Evolutionary conservation across 1,140 invertebrate genomes (phyloP).

Genomic region (Drosophila mojavensis): DNA sequence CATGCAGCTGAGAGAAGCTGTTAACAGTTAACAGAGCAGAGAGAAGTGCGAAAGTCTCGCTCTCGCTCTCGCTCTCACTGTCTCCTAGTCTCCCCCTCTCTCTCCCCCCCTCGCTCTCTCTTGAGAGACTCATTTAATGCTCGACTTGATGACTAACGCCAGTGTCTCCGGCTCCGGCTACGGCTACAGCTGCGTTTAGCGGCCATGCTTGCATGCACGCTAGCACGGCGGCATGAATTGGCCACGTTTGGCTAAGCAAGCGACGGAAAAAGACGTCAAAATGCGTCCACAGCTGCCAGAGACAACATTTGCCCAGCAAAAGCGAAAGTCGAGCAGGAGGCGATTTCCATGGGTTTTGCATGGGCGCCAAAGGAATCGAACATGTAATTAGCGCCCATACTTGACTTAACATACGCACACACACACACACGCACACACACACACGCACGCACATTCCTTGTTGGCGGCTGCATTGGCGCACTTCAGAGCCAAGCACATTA

Average conservation of each 20-base stretch:
- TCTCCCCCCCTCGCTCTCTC: too few species aligned
- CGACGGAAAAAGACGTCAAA: not conserved
- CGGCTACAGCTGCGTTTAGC: constrained; percentile 6
- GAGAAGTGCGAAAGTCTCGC: not conserved
- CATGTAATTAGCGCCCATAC: constrained; percentile 34
- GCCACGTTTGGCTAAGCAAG: not conserved
- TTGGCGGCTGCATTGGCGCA: constrained; percentile 61
- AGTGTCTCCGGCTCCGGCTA: constrained; percentile 23
- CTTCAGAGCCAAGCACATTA: constrained; percentile 70
- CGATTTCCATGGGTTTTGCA: not conserved
- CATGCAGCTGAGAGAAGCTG: constrained; percentile 15
- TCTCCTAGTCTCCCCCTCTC: not conserved
- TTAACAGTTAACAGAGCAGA: constrained; percentile 10
- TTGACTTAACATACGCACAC: constrained; percentile 18
- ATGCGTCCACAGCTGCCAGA: constrained; percentile 2
- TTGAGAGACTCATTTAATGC: not conserved
- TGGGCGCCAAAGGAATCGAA: constrained; percentile 21
- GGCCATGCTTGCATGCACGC: not conserved
- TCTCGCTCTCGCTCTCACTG: not conserved
- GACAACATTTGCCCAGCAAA: not conserved
- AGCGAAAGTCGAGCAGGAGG: not conserved
- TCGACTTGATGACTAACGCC: constrained; percentile 43
- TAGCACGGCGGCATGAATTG: not conserved
- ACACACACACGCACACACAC: constrained; percentile 4
- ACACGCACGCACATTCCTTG: constrained; percentile 18